These are phyloP conservation scores for Lymantria dispar DNA, from an alignment of 2,888 invertebrate genomes.

Conservation along the genomic window DNA sequence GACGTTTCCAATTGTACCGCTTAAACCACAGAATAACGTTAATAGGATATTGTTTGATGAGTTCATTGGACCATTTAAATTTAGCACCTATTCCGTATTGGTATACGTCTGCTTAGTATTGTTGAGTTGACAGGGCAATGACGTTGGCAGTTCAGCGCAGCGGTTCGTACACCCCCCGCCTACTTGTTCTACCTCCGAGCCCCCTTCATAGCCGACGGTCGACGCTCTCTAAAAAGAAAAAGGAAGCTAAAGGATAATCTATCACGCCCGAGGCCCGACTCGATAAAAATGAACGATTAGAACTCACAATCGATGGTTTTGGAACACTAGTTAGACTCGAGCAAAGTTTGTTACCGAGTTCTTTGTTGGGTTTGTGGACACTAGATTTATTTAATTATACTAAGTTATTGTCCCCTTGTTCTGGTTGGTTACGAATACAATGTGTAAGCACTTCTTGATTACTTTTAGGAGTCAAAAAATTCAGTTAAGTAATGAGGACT, in stretches of 20 bases:
- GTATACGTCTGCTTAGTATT: slow-evolving; percentile 76
- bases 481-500: too few species aligned
- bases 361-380: slow-evolving; percentile 18
- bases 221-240: slow-evolving; percentile 80
- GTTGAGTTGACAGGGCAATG: slow-evolving; percentile 81
- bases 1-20: neutral
- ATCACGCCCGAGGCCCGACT: slow-evolving; percentile 76
- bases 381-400: neutral
- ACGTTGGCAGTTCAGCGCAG: slow-evolving; percentile 68
- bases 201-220: slow-evolving; percentile 72
- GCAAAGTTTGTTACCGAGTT: slow-evolving; percentile 29
- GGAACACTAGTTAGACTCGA: slow-evolving; percentile 43
- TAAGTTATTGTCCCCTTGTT: too few species aligned
- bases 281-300: slow-evolving; percentile 81
- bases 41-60: slow-evolving; percentile 24
- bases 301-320: slow-evolving; percentile 67
- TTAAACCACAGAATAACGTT: neutral
- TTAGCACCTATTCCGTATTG: slow-evolving; percentile 66
- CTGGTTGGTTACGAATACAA: too few species aligned
- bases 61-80: slow-evolving; percentile 56
- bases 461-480: too few species aligned
- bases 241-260: slow-evolving; percentile 80
- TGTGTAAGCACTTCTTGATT: too few species aligned
- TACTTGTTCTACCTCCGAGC: slow-evolving; percentile 46
- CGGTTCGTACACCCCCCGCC: slow-evolving; percentile 52